Evolutionary conservation across 2,797 vertebrate species (phyloP), one percentile per base, ranked within the genome.

Genomic region (Salmo trutta): DNA sequence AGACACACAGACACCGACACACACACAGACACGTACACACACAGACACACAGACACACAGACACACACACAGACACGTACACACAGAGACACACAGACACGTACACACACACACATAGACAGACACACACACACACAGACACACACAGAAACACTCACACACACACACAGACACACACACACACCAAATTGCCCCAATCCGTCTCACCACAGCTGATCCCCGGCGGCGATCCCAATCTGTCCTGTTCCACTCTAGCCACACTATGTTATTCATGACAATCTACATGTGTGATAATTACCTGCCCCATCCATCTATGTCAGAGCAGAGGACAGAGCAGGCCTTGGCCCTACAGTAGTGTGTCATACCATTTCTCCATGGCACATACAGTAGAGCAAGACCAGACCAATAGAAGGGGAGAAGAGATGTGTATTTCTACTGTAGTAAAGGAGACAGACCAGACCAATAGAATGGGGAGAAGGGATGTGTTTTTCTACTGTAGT

Each of bases 211-310:
- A 91, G 92, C 91, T 91, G 91, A 93, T 92, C 90, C 91, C 91
- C 81, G 82, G 80, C 19, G 54, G 68, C 15, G 33, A 17, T n/a
- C 64, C 64, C 27, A 24, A 31, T 86, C 89, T 88, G 80, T 83
- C 85, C 89, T 84, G 27, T 82, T 87, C 87, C 86, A 80, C 84
- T 81, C 79, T 84, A 86, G 89, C 88, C 82, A 64, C 80, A 74
- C 90, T 92, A 90, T 86, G 88, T 94, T 91, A 92, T 92, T 93
- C 88, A 85, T 91, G 93, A 92, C 92, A 93, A 91, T 94, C 91
- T 91, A 92, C 93, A 94, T 91, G 91, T 90, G 90, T 91, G 89
- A 93, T 92, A 93, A 93, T 94, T 94, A 94, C 90, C 86, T 86
- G 83, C 83, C 81, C 91, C 88, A 91, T 93, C 87, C 69, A 78